These are phyloP conservation scores for Ecliptopera silaceata DNA, from an alignment of 2,888 invertebrate species.

Conservation along the genomic window DNA sequence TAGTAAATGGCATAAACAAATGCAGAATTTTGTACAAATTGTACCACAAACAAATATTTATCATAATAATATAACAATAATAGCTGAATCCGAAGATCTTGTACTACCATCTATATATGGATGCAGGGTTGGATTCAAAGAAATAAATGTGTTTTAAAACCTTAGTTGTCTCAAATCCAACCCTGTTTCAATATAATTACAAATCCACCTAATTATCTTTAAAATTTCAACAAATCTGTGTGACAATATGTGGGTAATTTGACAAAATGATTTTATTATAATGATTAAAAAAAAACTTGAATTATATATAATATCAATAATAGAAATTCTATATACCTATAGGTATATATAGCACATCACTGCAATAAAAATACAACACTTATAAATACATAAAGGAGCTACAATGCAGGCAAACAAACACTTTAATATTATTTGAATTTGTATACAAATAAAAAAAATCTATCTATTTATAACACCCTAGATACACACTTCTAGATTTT, in stretches of 20 bases:
- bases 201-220: too few species aligned
- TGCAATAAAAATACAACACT: conserved; percentile 6
- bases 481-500: too few species aligned
- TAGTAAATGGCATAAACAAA: conserved; percentile 22
- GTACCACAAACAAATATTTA: conserved; percentile 8
- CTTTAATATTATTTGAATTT: neutral
- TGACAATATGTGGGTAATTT: too few species aligned
- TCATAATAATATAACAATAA: too few species aligned
- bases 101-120: too few species aligned
- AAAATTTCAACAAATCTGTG: neutral
- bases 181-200: neutral
- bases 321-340: too few species aligned
- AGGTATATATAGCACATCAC: neutral
- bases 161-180: neutral
- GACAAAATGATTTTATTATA: too few species aligned
- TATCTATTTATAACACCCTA: neutral
- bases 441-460: neutral
- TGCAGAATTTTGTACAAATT: conserved; percentile 18
- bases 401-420: conserved; percentile 2
- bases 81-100: too few species aligned
- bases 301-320: too few species aligned
- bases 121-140: neutral
- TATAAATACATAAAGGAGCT: conserved; percentile 12
- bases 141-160: neutral
- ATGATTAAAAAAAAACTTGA: too few species aligned